Conservation (phyloP, 2,888 invertebrate species). For the Cantharis flavilabris region DNA sequence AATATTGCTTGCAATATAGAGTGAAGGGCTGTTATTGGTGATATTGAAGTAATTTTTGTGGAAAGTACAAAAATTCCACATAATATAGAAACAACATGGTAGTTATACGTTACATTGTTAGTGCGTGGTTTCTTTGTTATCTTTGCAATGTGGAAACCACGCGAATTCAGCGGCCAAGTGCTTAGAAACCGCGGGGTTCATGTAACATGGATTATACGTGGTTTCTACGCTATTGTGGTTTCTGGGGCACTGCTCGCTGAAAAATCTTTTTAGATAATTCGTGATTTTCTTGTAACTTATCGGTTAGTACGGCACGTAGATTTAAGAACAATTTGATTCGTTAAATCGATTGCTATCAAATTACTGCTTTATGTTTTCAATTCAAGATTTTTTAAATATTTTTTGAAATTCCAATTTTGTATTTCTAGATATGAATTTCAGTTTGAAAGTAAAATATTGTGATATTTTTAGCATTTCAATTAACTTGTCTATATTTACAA, state of each 20-base stretch:
- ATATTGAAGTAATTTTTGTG: not conserved
- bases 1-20: too few species aligned
- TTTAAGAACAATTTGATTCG: not conserved
- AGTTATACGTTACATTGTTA: not conserved
- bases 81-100: not conserved
- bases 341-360: not conserved
- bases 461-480: not conserved
- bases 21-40: not conserved
- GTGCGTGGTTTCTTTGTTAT: not conserved
- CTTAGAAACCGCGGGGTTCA: not conserved
- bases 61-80: not conserved
- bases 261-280: not conserved
- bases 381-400: too few species aligned
- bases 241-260: not conserved
- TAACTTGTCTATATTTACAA: not conserved
- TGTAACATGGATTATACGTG: not conserved
- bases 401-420: too few species aligned
- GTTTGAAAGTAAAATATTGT: not conserved
- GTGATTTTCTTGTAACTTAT: not conserved
- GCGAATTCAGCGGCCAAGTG: not conserved
- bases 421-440: not conserved
- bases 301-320: not conserved
- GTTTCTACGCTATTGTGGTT: not conserved
- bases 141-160: not conserved
- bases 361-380: not conserved